phyloP scores from a whole-genome alignment of 1,140 invertebrate genomes.

The Druon quercuslanigerum region DNA sequence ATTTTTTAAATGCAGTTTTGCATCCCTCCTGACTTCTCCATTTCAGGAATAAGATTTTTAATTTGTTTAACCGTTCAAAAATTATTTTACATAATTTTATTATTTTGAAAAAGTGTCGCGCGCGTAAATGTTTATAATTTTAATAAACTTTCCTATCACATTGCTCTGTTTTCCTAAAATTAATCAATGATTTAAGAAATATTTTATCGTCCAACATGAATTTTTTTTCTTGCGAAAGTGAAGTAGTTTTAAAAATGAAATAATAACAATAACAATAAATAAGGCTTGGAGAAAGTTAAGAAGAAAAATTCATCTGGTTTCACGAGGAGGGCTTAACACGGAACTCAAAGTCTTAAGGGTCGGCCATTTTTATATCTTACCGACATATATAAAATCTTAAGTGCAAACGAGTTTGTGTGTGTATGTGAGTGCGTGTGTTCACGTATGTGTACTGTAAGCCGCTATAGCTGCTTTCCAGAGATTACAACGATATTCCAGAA shows the following conservation, averaged over 20 bases:
- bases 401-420: neutral
- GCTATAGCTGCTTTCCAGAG: constrained; percentile 10
- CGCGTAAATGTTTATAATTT: no score
- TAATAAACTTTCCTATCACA: no score
- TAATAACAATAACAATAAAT: constrained; percentile 19
- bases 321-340: constrained; percentile 17
- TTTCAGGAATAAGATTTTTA: no score
- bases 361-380: constrained; percentile 29
- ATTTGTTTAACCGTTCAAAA: no score
- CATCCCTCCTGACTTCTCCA: no score
- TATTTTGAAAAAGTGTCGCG: no score
- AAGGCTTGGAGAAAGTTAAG: neutral
- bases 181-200: no score
- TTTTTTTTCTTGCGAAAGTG: neutral
- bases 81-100: no score
- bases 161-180: no score
- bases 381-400: constrained; percentile 23
- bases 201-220: no score
- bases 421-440: neutral
- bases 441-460: neutral
- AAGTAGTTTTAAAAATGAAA: neutral
- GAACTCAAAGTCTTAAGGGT: constrained; percentile 24
- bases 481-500: constrained; percentile 20
- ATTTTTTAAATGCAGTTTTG: no score
- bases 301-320: constrained; percentile 24